These are phyloP conservation scores for Ennomos fuscantarius DNA, from an alignment of 2,888 invertebrate genomes.

Conservation along the genomic window DNA sequence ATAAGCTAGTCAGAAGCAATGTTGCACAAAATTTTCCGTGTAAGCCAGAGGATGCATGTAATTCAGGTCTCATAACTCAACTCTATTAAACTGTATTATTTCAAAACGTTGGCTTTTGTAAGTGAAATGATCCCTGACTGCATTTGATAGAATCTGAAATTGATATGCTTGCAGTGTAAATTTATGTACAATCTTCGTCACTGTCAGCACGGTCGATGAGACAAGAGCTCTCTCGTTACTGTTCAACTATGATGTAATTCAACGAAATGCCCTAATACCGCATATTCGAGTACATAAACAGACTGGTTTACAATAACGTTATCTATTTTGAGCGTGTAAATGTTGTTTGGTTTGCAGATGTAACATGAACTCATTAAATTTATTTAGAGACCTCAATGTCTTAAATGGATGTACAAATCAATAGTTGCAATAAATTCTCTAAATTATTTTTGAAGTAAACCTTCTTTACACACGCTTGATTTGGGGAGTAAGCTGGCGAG, in stretches of 20 bases:
- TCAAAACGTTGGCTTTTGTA: not conserved
- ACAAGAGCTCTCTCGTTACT: slow-evolving; percentile 7
- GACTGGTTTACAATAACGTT: slow-evolving; percentile 4
- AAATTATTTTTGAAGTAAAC: no score
- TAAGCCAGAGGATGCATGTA: no score
- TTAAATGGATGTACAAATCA: no score
- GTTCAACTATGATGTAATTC: slow-evolving; percentile 14
- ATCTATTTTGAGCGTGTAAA: no score
- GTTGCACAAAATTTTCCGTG: slow-evolving; percentile 16
- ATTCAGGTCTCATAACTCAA: no score
- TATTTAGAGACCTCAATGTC: no score
- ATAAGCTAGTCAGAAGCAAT: slow-evolving; percentile 12
- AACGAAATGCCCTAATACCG: slow-evolving; percentile 14
- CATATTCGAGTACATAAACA: not conserved
- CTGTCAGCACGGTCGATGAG: slow-evolving; percentile 13
- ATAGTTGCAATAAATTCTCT: no score
- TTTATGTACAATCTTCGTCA: slow-evolving; percentile 23
- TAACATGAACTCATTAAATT: no score
- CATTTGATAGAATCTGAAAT: slow-evolving; percentile 13
- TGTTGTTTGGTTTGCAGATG: no score
- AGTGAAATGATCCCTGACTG: not conserved
- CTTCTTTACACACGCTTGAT: no score
- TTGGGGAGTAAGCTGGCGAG: no score
- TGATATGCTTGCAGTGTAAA: slow-evolving; percentile 11
- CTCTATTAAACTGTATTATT: no score